A percentile compares a stretch with the other conserved stretches of the same genome.
These are phyloP conservation scores for Harpalus rufipes DNA, from an alignment of 2,888 invertebrate genomes.

Conservation along the genomic window DNA sequence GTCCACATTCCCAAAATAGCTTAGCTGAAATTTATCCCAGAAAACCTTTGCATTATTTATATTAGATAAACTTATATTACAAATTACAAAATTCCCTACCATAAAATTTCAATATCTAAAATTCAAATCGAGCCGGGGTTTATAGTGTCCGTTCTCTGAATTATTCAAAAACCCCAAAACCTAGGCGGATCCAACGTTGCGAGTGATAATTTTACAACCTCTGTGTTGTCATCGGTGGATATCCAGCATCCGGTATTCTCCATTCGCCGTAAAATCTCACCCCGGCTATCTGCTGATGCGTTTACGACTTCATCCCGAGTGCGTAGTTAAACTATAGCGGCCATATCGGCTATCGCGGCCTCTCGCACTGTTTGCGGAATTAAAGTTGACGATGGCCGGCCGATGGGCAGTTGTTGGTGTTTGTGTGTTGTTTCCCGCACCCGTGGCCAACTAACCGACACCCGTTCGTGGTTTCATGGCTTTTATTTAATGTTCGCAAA, in stretches of 20 bases:
- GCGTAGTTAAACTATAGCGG: slow-evolving; percentile 51
- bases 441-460: slow-evolving; percentile 30
- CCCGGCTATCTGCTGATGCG: slow-evolving; percentile 35
- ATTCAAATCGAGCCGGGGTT: slow-evolving; percentile 18
- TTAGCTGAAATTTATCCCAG: neutral
- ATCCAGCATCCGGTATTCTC: neutral
- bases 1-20: neutral
- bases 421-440: slow-evolving; percentile 30
- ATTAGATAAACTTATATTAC: slow-evolving; percentile 23
- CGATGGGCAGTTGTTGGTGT: slow-evolving; percentile 37
- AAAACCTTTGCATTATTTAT: slow-evolving; percentile 17
- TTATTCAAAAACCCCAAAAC: slow-evolving; percentile 37
- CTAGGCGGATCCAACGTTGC: neutral
- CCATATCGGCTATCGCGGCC: slow-evolving; percentile 19
- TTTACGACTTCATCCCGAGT: slow-evolving; percentile 48
- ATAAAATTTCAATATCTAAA: slow-evolving; percentile 46
- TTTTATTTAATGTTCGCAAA: slow-evolving; percentile 39
- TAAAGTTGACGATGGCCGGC: slow-evolving; percentile 33
- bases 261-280: slow-evolving; percentile 36
- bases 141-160: slow-evolving; percentile 28
- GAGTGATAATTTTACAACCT: slow-evolving; percentile 45
- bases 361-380: slow-evolving; percentile 38
- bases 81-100: slow-evolving; percentile 38
- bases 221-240: slow-evolving; percentile 35
- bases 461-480: slow-evolving; percentile 36